Conservation (phyloP, 2,113 vertebrate species). For the Phaethon lepturus region DNA sequence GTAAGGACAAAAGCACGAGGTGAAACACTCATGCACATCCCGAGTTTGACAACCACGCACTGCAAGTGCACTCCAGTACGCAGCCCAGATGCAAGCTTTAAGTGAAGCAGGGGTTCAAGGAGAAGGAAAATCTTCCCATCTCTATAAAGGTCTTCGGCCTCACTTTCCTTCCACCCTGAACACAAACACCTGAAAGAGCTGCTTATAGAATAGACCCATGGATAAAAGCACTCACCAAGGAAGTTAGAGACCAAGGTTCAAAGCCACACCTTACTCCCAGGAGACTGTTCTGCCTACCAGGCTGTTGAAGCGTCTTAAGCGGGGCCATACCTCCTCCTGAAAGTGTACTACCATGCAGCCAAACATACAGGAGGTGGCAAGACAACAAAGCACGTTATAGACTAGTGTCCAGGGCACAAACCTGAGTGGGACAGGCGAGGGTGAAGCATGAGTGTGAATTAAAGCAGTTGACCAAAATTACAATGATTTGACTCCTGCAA, state of each 20-base stretch:
- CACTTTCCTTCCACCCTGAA: background rate
- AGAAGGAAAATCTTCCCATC: background rate
- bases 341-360: background rate
- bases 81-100: background rate
- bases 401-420: background rate
- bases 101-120: background rate
- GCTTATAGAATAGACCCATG: accelerated
- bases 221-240: background rate
- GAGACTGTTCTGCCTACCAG: background rate
- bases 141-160: background rate
- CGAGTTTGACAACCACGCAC: background rate
- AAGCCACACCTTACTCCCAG: background rate
- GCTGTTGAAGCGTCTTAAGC: background rate
- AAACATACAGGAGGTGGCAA: background rate
- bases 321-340: background rate
- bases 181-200: background rate
- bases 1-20: background rate
- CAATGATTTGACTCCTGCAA: background rate
- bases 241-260: background rate
- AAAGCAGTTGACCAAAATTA: background rate
- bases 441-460: background rate
- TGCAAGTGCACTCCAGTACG: background rate
- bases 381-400: background rate
- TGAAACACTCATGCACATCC: background rate
- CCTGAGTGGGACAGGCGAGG: background rate